Base-by-base conservation (phyloP, 2,797 vertebrate genomes). In the Brachyrhaphis roseni region DNA sequence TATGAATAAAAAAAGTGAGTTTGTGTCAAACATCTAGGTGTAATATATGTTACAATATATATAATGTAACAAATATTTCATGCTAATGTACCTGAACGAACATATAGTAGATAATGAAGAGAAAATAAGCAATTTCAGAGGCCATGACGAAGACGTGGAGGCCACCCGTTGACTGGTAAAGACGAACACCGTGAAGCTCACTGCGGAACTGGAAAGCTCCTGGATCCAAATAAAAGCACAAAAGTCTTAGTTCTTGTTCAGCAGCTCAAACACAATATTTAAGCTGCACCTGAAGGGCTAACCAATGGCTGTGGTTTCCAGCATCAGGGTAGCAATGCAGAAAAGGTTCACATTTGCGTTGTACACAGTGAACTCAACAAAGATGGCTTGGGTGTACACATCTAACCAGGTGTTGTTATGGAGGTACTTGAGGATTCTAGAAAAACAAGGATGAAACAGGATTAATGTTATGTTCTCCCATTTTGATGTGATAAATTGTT, bases 301-400 rank as follows among this genome's bases (percentile, higher is more conserved):
- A 99, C 98, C 98, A 73, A 95, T 94, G 74, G 96, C 97, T 8
- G 95, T 96, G 79, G 96, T 97, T 94, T 99, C 98, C 85, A 99
- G 95, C 80, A 96, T 96, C 80, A 99, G 94, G 2, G 92, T 97
- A 84, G 97, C 92, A 34, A 97, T 96, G 92, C 97, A 98, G 94
- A 99, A 98, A 75, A 99, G 96, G 92, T 99, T 99, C 89, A 99
- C 95, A 0, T 98, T 99, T 80, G 97, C 97, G 0, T 99, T 99
- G 94, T 99, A 99, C 86, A 98, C 96, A 0, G 97, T 98, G 88
- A 99, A 98, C 93, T 99, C 97, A 74, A 98, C 95, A 91, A 99
- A 98, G 85, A 98, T 89, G 0, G 97, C 98, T 87, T 97, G 96
- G 4, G 97, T 99, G 89, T 97, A 96, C 74, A 92, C 84, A 71